These are phyloP conservation scores for Tridacna crocea DNA, from an alignment of 2,888 invertebrate genomes.

Conservation along the genomic window DNA sequence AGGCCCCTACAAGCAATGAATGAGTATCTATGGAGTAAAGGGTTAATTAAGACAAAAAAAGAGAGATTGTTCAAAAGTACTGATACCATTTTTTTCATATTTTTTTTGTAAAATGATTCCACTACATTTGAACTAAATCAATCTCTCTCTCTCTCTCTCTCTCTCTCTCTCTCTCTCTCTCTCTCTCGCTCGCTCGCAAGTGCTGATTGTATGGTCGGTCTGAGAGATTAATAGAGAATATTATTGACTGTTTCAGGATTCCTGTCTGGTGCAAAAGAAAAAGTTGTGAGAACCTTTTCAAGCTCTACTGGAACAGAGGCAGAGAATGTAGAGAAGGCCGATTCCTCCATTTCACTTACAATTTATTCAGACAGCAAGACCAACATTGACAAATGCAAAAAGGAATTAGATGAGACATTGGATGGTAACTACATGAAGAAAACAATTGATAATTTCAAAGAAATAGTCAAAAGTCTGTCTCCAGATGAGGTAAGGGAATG, in stretches of 20 bases:
- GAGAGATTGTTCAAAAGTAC: too few species aligned
- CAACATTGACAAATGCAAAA: slow-evolving; percentile 48
- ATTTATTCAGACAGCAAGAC: slow-evolving; percentile 49
- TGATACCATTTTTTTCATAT: too few species aligned
- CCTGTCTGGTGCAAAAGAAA: neutral
- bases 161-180: too few species aligned
- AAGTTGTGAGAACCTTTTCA: neutral
- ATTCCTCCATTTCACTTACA: slow-evolving; percentile 38
- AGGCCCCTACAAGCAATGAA: too few species aligned
- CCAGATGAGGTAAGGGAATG: slow-evolving; percentile 43
- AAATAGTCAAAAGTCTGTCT: slow-evolving; percentile 30
- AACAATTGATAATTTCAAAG: slow-evolving; percentile 33
- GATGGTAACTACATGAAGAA: slow-evolving; percentile 36
- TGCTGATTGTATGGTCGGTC: too few species aligned
- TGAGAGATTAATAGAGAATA: too few species aligned
- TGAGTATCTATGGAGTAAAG: too few species aligned
- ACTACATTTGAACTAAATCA: too few species aligned
- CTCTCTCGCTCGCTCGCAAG: too few species aligned
- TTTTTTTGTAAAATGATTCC: too few species aligned
- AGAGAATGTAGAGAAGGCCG: neutral
- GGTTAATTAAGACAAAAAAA: too few species aligned
- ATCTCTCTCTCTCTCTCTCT: too few species aligned
- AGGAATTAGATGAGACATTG: slow-evolving; percentile 39
- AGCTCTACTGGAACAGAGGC: neutral
- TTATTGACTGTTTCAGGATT: neutral